Percentiles rank a stretch among this genome's conserved stretches.
phyloP scores from a whole-genome alignment of 1,140 invertebrate genomes.

The Dendroctonus ponderosae region DNA sequence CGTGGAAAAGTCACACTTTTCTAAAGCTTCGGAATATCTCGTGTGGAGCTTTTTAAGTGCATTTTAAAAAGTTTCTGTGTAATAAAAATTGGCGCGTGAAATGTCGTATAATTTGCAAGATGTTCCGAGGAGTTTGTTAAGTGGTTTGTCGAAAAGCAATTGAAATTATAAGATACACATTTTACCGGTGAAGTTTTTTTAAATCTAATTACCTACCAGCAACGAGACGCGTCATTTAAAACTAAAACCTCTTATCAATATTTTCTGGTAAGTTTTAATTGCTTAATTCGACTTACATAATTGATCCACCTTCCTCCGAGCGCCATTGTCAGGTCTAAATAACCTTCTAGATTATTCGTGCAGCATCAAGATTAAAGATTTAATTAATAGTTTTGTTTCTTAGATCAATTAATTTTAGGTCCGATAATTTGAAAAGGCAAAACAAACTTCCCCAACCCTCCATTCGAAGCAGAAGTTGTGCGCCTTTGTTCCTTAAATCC shows the following conservation, averaged over 20 bases:
- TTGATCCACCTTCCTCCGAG: too few species aligned
- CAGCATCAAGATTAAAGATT: constrained; percentile 7
- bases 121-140: too few species aligned
- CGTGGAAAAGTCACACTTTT: not conserved
- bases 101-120: not conserved
- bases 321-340: not conserved
- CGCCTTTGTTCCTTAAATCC: constrained; percentile 4
- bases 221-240: too few species aligned
- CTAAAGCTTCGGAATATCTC: constrained; percentile 8
- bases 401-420: constrained; percentile 5
- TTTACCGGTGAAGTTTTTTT: too few species aligned
- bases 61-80: constrained; percentile 7
- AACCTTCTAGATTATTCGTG: not conserved
- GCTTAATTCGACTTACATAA: too few species aligned
- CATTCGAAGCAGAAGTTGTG: not conserved
- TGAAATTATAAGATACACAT: too few species aligned
- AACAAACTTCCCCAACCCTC: not conserved
- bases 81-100: constrained; percentile 1
- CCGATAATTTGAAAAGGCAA: constrained; percentile 11
- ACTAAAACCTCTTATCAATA: too few species aligned
- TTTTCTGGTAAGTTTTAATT: too few species aligned
- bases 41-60: constrained; percentile 13
- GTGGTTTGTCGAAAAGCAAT: too few species aligned
- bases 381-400: constrained; percentile 19
- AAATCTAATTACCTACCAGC: too few species aligned